Evolutionary conservation across 2,888 invertebrate genomes (phyloP), one percentile per base, ranked within the genome.

Genomic region (Nomada hirtipes): DNA sequence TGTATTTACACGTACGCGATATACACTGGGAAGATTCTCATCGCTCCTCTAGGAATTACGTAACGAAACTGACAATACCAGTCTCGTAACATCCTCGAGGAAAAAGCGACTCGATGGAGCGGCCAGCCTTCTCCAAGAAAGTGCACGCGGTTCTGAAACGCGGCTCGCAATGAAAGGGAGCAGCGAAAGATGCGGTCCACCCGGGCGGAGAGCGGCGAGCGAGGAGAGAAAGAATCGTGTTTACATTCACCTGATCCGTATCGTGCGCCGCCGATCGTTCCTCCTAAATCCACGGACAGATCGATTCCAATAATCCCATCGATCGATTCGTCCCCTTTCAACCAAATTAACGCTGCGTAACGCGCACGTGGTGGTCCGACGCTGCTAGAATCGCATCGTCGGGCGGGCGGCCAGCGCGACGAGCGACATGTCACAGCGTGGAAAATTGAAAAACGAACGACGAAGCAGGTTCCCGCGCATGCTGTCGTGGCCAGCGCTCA

Each of bases 1-100:
- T 72, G 73, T 59, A 61, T 75, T 70, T 76, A 71, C 60, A 67
- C 55, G 64, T 70, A 69, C 65, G 11, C 13, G 47, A 15, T 47
- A 11, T 75, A 77, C 82, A 86, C 86, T 89, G 89, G 79, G 88
- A 91, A 89, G 89, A 89, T 91, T 91, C 91, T 84, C 91, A 90
- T 89, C 86, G 85, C 75, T 77, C 61, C 85, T 83, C 82, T 85
- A 72, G 76, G 20, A 71, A 79, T 91, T 90, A 91, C 88, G 88
- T 87, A 89, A 90, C 76, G 52, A 36, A 60, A 60, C 85, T 79
- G 87, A 89, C 87, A 86, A 88, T 87, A 84, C 84, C 83, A 82
- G 81, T 88, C 86, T 87, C 90, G 90, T 88, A 90, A 90, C 86
- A 89, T 90, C 88, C 89, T 87, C 87, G 82, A 86, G 89, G 77